Evolutionary conservation across 2,888 invertebrate genomes (phyloP), one percentile per base, ranked within the genome.

Genomic region (Chymomyza caudatula): DNA sequence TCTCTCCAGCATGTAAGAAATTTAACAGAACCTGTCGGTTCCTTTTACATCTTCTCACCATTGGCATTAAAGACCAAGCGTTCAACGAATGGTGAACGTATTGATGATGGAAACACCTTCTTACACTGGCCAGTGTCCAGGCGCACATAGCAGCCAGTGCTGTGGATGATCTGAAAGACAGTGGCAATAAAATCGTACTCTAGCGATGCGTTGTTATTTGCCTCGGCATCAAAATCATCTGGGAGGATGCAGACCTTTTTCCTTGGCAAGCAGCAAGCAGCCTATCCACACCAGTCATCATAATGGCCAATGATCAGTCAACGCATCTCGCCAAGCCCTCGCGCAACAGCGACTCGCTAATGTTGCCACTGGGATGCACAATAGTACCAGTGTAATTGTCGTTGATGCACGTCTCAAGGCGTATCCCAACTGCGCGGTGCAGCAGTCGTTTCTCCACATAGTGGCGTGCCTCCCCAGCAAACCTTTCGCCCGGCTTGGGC

Each of bases 1-100:
- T 0, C 98, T 98, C 90, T 99, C 99, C 89, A 96, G 98, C 97
- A 99, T 97, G 94, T 96, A 98, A 1, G 99, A 99, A 87, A 99
- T 96, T 89, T 99, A 99, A 89, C 99, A 99, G 0, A 99, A 92
- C 94, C 92, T 13, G 93, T 93, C 0, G 93, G 91, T n/a, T 92
- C 87, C 83, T 95, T 95, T 0, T 84, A 77, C 29, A 88, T 82
- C 51, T 92, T 93, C 70, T 95, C 95, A 15, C 92, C 93, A 66
- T 95, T 95, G 69, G 92, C 94, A 58, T 95, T 95, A 67, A 93
- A 93, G 42, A 91, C 90, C 66, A 90, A 91, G 73, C 92, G 89
- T 88, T 81, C 91, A 89, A 94, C 96, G 90, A 96, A 94, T 43
- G 98, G 99, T 58, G 98, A 96, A 78, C 98, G 93, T 88, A 99